Percentiles rank a stretch among this genome's conserved stretches.
phyloP scores from a whole-genome alignment of 2,888 invertebrate genomes.

The Tanypteryx hageni region DNA sequence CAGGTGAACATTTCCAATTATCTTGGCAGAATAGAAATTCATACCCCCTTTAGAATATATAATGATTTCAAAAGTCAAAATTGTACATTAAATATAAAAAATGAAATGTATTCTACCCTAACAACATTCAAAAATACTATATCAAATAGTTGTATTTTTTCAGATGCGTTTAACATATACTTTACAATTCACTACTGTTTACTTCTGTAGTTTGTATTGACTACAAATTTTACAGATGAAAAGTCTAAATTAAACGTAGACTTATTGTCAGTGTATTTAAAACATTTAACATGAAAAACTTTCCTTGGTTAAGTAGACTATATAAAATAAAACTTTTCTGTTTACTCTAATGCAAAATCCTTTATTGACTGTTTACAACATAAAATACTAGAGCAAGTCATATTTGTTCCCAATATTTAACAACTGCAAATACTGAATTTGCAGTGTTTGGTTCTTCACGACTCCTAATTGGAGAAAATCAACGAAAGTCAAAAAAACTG shows the following conservation, averaged over 20 bases:
- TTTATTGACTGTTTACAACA: constrained; percentile 64
- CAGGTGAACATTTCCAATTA: constrained; percentile 35
- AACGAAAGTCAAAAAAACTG: constrained; percentile 31
- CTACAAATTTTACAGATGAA: constrained; percentile 36
- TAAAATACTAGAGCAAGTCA: constrained; percentile 64
- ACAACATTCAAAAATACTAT: constrained; percentile 61
- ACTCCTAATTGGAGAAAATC: constrained; percentile 43
- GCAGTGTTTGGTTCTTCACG: constrained; percentile 57
- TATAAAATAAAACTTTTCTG: constrained; percentile 53
- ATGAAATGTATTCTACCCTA: constrained; percentile 59
- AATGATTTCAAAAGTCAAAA: constrained; percentile 49
- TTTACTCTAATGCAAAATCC: constrained; percentile 63
- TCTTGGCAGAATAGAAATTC: constrained; percentile 56
- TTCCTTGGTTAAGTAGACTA: constrained; percentile 54
- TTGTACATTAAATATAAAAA: constrained; percentile 58
- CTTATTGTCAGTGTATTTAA: constrained; percentile 62
- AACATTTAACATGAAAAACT: constrained; percentile 57
- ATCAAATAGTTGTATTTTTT: constrained; percentile 50
- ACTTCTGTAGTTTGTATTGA: constrained; percentile 40
- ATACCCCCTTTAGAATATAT: constrained; percentile 48
- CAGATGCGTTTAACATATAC: constrained; percentile 33
- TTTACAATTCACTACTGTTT: constrained; percentile 56
- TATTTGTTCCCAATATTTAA: constrained; percentile 64
- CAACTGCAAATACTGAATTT: constrained; percentile 52
- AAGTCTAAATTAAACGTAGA: constrained; percentile 47